Evolutionary conservation across 2,888 invertebrate genomes (phyloP).

Genomic region (Noctua janthe): DNA sequence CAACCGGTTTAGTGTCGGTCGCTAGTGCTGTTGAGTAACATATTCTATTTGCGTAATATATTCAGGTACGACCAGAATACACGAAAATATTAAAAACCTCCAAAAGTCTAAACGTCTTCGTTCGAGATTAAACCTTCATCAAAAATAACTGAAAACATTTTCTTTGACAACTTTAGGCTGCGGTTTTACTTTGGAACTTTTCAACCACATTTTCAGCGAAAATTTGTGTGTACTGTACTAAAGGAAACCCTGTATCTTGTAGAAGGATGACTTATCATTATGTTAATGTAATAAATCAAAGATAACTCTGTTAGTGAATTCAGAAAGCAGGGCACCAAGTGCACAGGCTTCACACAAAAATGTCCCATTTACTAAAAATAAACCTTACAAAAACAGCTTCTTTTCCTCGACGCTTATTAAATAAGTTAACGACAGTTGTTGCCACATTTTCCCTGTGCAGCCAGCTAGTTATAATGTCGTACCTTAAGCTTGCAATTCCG

Average conservation of each 20-base stretch:
- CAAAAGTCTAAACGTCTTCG: background rate
- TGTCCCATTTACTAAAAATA: background rate
- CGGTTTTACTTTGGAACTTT: background rate
- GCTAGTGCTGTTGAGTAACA: too few relatives aligned
- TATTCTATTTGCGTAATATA: constrained; percentile 11
- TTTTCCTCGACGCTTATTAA: constrained; percentile 18
- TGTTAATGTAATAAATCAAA: background rate
- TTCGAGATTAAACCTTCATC: constrained; percentile 5
- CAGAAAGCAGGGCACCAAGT: background rate
- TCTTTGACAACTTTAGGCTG: constrained; percentile 7
- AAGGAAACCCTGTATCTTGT: background rate
- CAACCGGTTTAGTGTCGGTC: too few relatives aligned
- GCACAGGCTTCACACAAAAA: background rate
- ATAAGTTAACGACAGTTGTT: constrained; percentile 19
- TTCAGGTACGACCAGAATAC: background rate
- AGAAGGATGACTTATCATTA: background rate
- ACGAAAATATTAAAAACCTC: constrained; percentile 8
- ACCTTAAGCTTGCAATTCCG: constrained; percentile 51
- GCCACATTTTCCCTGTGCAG: constrained; percentile 27
- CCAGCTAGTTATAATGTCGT: constrained; percentile 44
- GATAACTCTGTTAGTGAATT: background rate
- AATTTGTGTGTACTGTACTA: background rate
- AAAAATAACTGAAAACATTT: constrained; percentile 23
- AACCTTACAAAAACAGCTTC: background rate
- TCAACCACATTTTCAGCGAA: background rate